Percentiles rank a stretch among this genome's conserved stretches.
Conservation (phyloP, 2,888 invertebrate genomes). For the Drosophila sordidula region DNA sequence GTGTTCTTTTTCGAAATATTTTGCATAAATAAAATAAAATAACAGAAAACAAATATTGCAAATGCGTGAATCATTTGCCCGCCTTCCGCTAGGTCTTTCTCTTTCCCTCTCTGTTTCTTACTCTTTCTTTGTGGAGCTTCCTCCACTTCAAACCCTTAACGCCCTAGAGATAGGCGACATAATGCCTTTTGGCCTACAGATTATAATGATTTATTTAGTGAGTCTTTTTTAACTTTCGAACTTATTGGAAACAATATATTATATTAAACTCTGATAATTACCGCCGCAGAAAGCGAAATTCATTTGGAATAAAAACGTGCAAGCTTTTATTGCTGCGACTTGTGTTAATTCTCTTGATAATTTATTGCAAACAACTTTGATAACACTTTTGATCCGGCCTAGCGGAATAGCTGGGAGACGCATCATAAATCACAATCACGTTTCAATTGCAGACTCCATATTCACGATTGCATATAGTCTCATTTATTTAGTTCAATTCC, state of each 20-base stretch:
- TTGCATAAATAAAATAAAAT: constrained; percentile 84
- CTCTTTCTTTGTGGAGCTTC: neutral
- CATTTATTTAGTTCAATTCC: neutral
- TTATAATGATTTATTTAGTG: constrained; percentile 57
- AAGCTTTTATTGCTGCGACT: neutral
- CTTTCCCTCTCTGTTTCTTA: neutral
- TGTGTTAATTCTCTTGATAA: constrained; percentile 1
- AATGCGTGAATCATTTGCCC: neutral
- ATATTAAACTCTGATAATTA: constrained; percentile 18
- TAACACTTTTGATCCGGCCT: neutral
- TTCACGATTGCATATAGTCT: neutral
- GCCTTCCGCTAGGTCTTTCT: constrained; percentile 2
- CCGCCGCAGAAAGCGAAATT: constrained; percentile 13
- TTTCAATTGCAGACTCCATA: neutral
- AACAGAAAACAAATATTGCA: constrained; percentile 69
- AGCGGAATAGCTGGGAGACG: neutral
- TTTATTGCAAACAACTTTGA: constrained; percentile 2
- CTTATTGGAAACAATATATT: constrained; percentile 39
- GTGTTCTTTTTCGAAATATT: constrained; percentile 83
- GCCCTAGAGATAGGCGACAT: neutral
- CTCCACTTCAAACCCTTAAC: neutral
- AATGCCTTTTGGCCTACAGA: constrained; percentile 21
- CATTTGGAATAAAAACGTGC: constrained; percentile 3
- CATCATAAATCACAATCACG: constrained; percentile 6
- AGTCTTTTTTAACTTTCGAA: constrained; percentile 17